phyloP scores from a whole-genome alignment of 2,113 vertebrate genomes.

The Upupa epops region DNA sequence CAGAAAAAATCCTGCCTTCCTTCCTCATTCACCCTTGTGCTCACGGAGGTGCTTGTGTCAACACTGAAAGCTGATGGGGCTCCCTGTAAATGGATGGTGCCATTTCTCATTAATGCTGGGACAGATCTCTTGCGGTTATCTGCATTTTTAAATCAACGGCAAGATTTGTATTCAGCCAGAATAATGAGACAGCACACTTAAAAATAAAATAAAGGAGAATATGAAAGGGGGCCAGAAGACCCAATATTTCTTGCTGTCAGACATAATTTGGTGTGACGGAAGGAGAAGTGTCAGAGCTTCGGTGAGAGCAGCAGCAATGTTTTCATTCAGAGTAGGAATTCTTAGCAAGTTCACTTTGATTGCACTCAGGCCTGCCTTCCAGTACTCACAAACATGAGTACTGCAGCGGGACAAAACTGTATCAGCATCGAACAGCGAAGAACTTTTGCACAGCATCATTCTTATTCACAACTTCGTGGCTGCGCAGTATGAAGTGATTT shows the following conservation, averaged over 20 bases:
- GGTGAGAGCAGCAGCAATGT: not conserved
- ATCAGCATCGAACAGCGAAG: not conserved
- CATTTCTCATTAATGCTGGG: not conserved
- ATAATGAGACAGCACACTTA: not conserved
- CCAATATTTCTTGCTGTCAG: not conserved
- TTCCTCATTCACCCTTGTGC: not conserved
- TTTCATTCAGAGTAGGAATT: not conserved
- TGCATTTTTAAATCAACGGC: not conserved
- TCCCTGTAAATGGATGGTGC: not conserved
- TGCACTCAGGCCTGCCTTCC: not conserved
- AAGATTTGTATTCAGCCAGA: not conserved
- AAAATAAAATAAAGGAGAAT: conserved; percentile 11
- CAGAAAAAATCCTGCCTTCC: not conserved
- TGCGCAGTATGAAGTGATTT: not conserved
- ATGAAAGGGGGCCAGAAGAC: not conserved
- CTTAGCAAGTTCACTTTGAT: not conserved
- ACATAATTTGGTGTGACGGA: not conserved
- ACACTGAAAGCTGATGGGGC: not conserved
- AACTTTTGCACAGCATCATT: not conserved
- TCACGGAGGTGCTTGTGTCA: not conserved
- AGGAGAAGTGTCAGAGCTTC: not conserved
- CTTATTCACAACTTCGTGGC: not conserved
- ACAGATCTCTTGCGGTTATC: not conserved
- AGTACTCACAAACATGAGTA: not conserved
- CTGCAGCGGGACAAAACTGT: not conserved